Conservation (phyloP, 2,888 invertebrate species). For the Lamellibrachia satsuma region DNA sequence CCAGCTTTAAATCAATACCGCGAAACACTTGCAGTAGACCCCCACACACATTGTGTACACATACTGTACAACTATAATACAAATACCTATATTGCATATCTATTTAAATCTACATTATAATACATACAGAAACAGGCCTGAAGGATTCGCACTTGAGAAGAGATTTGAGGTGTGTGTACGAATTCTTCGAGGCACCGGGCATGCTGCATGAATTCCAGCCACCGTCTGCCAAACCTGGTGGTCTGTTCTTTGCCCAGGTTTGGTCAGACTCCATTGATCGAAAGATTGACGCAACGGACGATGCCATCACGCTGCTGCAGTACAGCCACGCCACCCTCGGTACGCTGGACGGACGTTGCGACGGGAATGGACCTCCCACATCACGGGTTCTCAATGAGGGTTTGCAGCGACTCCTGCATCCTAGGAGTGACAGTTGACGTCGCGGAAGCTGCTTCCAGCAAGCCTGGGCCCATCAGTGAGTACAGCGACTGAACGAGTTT, state of each 20-base stretch:
- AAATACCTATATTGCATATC: not conserved
- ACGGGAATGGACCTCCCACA: not conserved
- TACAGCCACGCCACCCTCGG: not conserved
- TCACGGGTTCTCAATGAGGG: slow-evolving; percentile 4
- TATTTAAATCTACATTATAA: not conserved
- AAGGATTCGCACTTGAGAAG: not conserved
- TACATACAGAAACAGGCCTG: not conserved
- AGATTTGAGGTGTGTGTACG: not conserved
- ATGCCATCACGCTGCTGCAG: not conserved
- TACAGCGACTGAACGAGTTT: slow-evolving; percentile 32
- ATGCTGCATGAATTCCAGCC: not conserved
- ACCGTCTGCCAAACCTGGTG: not conserved
- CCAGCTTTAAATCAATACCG: not conserved
- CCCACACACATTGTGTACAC: not conserved
- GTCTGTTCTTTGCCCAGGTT: not conserved
- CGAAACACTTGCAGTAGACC: too few species aligned
- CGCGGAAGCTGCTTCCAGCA: slow-evolving; percentile 38
- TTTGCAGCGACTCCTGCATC: slow-evolving; percentile 30
- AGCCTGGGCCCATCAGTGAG: slow-evolving; percentile 31
- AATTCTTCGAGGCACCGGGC: not conserved
- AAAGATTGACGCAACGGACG: not conserved
- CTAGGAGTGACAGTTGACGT: slow-evolving; percentile 37
- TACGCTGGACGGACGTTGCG: not conserved
- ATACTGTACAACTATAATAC: not conserved
- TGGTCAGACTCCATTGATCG: not conserved